These are phyloP conservation scores for Drosophila percnosoma DNA, from an alignment of 2,888 invertebrate species.

Conservation along the genomic window DNA sequence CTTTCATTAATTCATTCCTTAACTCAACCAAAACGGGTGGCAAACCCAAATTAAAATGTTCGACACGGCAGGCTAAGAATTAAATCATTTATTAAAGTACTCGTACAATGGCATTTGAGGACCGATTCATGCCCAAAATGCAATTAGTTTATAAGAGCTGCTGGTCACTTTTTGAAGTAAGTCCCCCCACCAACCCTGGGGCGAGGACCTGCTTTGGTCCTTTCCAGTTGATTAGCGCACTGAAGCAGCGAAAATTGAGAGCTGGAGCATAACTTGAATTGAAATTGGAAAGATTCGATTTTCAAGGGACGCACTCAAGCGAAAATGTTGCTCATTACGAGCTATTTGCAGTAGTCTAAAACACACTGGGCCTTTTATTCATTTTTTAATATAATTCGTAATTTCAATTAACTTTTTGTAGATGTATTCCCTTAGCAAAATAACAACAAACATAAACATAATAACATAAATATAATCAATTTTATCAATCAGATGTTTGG, in stretches of 20 bases:
- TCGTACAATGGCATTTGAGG: conserved; percentile 44
- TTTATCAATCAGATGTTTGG: not conserved
- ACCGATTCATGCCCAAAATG: conserved; percentile 40
- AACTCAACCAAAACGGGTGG: conserved; percentile 25
- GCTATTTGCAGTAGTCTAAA: conserved; percentile 32
- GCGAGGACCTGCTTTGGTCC: conserved; percentile 15
- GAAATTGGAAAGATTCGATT: conserved; percentile 40
- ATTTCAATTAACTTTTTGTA: not conserved
- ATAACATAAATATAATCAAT: not conserved
- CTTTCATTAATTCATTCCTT: conserved; percentile 38
- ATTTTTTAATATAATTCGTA: not conserved
- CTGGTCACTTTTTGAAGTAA: conserved; percentile 40
- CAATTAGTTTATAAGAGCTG: conserved; percentile 61
- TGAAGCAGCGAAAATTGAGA: conserved; percentile 42
- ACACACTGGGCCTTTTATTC: not conserved
- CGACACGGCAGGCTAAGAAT: conserved; percentile 61
- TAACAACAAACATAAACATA: not conserved
- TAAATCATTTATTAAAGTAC: conserved; percentile 72
- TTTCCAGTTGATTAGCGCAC: conserved; percentile 61
- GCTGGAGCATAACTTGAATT: conserved; percentile 43
- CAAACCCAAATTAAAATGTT: conserved; percentile 52
- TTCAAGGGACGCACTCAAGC: conserved; percentile 48
- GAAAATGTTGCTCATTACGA: conserved; percentile 54
- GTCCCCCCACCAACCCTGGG: not conserved
- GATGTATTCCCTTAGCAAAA: not conserved